Base-by-base conservation (phyloP, 1,140 invertebrate genomes). In the Globodera rostochiensis region DNA sequence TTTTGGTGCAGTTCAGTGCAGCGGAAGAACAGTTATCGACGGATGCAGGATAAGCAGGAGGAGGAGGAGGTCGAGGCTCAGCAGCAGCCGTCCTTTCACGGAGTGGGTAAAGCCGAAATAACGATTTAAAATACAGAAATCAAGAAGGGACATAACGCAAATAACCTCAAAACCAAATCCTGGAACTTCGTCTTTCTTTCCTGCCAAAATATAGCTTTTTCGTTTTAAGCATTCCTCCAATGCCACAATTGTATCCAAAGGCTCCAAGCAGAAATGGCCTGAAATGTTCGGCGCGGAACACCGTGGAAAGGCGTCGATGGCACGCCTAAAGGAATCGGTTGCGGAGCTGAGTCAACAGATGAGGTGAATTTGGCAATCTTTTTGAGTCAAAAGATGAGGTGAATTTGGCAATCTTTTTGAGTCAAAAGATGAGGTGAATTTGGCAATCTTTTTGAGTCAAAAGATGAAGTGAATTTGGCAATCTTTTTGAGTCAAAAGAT, bases 11-110 rank as follows among this genome's bases (percentile, higher is more conserved):
- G 87, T 57, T 88, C 88, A 0, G 64, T 88, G n/a, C 79, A 73
- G n/a, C 80, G 87, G 21, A 89, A 88, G 83, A 88, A 90, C 67
- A 88, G 87, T 60, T 88, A 88, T 64, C 77, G 81, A 80, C 71
- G 82, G 45, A 88, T 88, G 88, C 87, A 88, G 64, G 82, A 83
- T 49, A 79, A 73, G 60, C 88, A 90, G 21, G 81, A 89, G 57
- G 36, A 90, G 21, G 81, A 89, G 57, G 36, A 69, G 49, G 46
- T 21, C 6, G n/a, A 70, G 4, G 64, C 25, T 13, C 64, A 50
- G 46, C 70, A 70, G 46, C 25, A 70, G 76, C 70, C 80, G 9
- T 86, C 82, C 21, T 82, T 86, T 67, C 89, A 89, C 75, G 88
- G 81, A 21, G 88, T 90, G 80, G 79, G 76, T 87, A 76, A 50